These are phyloP conservation scores for Mormyrus proboscirostris DNA, from an alignment of 2,797 vertebrate species.

Conservation along the genomic window DNA sequence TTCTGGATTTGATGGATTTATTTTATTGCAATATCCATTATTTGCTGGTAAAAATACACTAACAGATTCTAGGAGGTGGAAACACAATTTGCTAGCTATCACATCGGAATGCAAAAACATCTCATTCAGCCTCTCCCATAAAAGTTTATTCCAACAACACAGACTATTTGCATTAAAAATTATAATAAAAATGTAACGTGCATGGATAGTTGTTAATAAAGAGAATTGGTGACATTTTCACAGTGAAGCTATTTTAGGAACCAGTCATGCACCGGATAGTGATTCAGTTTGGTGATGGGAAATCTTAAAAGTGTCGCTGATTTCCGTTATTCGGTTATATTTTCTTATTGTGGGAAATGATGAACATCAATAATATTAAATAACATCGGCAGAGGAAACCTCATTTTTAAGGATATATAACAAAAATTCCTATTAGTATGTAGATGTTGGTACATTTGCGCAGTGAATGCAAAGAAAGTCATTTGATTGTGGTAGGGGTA, in stretches of 20 bases:
- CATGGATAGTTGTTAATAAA: background rate
- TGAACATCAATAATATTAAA: background rate
- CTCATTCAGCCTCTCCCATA: background rate
- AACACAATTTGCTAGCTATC: background rate
- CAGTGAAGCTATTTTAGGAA: background rate
- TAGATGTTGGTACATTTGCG: background rate
- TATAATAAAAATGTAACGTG: background rate
- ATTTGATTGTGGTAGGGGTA: background rate
- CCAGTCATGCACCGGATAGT: background rate
- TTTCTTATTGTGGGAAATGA: background rate
- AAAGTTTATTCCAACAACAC: background rate
- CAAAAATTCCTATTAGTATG: background rate
- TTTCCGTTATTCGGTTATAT: background rate
- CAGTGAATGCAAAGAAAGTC: background rate
- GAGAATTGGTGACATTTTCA: background rate
- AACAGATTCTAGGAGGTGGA: background rate
- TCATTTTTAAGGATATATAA: background rate
- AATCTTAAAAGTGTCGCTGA: background rate
- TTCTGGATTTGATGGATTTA: constrained; percentile 4
- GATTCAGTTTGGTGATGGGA: background rate
- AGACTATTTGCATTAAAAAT: background rate
- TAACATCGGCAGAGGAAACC: background rate
- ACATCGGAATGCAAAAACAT: background rate
- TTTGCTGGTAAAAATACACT: constrained; percentile 7
- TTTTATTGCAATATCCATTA: background rate